Evolutionary conservation across 2,888 invertebrate species (phyloP).

Genomic region (Megastigmus dorsalis): DNA sequence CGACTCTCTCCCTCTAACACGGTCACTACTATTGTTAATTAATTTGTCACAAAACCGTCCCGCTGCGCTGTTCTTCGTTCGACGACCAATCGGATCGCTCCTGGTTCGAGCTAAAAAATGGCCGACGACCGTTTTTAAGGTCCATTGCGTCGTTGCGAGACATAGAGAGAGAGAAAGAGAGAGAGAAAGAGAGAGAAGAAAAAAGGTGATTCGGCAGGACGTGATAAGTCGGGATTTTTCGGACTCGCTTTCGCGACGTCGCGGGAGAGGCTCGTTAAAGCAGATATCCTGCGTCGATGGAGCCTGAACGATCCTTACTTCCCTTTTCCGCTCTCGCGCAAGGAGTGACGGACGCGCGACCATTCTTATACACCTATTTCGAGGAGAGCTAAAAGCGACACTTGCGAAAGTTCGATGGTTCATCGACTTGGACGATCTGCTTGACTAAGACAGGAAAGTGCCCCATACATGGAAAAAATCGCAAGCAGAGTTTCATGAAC

Average conservation of each 20-base stretch:
- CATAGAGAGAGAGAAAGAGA: neutral
- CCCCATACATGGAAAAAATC: too few species aligned
- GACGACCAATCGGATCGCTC: slow-evolving; percentile 54
- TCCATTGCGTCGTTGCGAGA: slow-evolving; percentile 20
- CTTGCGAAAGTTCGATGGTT: too few species aligned
- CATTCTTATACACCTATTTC: too few species aligned
- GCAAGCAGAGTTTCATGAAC: too few species aligned
- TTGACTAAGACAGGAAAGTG: too few species aligned
- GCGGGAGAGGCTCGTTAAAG: slow-evolving; percentile 59
- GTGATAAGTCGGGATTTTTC: slow-evolving; percentile 60
- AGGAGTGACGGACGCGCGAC: too few species aligned
- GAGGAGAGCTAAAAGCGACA: too few species aligned
- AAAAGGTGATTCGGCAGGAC: slow-evolving; percentile 55
- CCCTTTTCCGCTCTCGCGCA: slow-evolving; percentile 62
- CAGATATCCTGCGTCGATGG: slow-evolving; percentile 67
- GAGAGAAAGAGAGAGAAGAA: neutral
- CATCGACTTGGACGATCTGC: too few species aligned
- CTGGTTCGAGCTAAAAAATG: slow-evolving; percentile 37
- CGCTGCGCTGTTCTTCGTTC: slow-evolving; percentile 64
- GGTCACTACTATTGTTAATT: slow-evolving; percentile 53
- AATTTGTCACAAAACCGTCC: slow-evolving; percentile 61
- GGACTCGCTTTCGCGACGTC: slow-evolving; percentile 56
- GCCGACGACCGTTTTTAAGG: slow-evolving; percentile 5
- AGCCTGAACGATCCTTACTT: slow-evolving; percentile 65
- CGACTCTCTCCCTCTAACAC: too few species aligned